These are phyloP conservation scores for Zingel zingel DNA, from an alignment of 2,113 vertebrate genomes.

Conservation along the genomic window DNA sequence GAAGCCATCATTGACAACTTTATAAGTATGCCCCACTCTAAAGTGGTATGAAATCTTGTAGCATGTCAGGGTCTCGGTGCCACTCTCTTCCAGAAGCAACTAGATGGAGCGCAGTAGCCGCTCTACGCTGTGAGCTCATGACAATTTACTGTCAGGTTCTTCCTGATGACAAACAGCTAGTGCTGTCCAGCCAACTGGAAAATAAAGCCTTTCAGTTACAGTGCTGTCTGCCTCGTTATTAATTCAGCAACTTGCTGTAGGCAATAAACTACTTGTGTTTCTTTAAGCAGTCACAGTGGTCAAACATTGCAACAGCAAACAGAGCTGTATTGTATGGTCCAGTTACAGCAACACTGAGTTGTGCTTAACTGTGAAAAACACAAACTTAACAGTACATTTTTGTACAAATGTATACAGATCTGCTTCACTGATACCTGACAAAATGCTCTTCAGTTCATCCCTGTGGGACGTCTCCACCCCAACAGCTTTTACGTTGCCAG, in stretches of 20 bases:
- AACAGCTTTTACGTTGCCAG: conserved; percentile 56
- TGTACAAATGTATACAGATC: not conserved
- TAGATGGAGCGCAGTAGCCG: conserved; percentile 16
- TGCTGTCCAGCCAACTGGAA: conserved; percentile 35
- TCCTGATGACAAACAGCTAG: conserved; percentile 18
- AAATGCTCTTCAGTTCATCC: conserved; percentile 18
- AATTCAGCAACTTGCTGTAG: conserved; percentile 57
- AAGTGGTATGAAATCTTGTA: not conserved
- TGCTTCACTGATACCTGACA: conserved; percentile 15
- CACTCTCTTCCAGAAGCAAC: conserved; percentile 12
- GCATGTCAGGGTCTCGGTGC: not conserved
- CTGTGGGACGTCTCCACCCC: conserved; percentile 31
- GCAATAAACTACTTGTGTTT: conserved; percentile 48
- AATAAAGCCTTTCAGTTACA: conserved; percentile 48
- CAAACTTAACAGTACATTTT: conserved; percentile 5
- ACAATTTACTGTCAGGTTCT: conserved; percentile 30
- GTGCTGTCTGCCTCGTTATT: conserved; percentile 52
- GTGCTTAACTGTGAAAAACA: conserved; percentile 10
- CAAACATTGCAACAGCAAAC: conserved; percentile 38
- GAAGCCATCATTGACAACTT: not conserved
- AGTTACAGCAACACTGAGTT: not conserved
- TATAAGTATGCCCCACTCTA: not conserved
- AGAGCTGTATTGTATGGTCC: conserved; percentile 8
- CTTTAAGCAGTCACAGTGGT: conserved; percentile 43
- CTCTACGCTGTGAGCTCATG: conserved; percentile 12